Base-by-base conservation (phyloP, 1,140 invertebrate species). In the Papilio polyxenes region DNA sequence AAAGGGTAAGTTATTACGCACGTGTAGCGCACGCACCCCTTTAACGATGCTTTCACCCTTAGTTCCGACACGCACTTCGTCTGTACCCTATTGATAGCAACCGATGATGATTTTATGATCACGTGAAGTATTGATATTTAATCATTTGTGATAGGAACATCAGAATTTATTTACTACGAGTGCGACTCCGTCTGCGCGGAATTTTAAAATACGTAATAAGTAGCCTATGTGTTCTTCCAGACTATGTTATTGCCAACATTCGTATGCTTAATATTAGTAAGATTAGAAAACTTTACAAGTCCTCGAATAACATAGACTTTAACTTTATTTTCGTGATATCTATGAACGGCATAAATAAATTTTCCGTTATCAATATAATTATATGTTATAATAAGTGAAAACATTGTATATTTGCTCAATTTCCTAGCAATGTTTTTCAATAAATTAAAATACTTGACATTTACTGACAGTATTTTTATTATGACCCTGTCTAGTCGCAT, bases 1-100 rank as follows among this genome's bases (percentile, higher is more conserved):
- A 44, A 81, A 72, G 78, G 79, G 69, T 49, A 49, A 77, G 40
- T 72, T 75, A 72, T 59, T 23, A 44, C 75, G 59, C 82, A 81
- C 79, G 75, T 80, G 82, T 77, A 75, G 65, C 49, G n/a, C 51
- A 40, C 13, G 23, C 17, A 51, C 75, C 78, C 82, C 76, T 82
- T 53, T 65, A 44, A 40, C 72, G n/a, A 44, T 81, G 31, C 83
- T 76, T 79, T 65, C 77, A 75, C 65, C 65, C 78, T 56, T 49
- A 23, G 82, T 85, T 83, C 84, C 84, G 84, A 83, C 78, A 72
- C 40, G 53, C 84, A 85, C 84, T 85, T 85, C 84, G 82, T 85
- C 78, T 76, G 82, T 7, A 81, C 83, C 77, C 53, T 62, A 20
- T 82, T 48, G 77, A 75, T 81, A 80, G 74, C 82, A 80, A 82